Evolutionary conservation across 2,113 vertebrate species (phyloP), one percentile per base, ranked within the genome.

Genomic region (Thunnus maccoyii): DNA sequence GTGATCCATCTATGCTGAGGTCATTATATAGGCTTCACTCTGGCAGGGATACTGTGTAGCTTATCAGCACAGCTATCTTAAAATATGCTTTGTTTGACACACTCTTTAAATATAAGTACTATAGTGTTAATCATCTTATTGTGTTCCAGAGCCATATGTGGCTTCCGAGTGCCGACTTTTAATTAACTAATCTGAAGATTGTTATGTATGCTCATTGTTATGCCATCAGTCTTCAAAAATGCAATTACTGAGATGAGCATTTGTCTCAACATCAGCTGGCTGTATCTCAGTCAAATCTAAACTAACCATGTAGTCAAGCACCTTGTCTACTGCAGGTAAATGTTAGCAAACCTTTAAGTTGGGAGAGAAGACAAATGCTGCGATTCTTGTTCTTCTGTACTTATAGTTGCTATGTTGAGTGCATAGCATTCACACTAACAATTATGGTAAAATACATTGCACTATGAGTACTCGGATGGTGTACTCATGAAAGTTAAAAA

Each of bases 161-260:
- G 44, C 44, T 32, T 58, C 10, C 17, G 3, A 58, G 30, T 32
- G 2, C 5, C 46, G 12, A 22, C 25, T 57, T 67, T 54, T 55
- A 57, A 72, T 58, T 57, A 72, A 51, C 55, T 46, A 30, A 25
- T 57, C 22, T 18, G 55, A 48, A 20, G 36, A 56, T 51, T 27
- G 68, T 27, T 44, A 55, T 46, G 44, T 44, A 36, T 46, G 15
- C 22, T 55, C 17, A n/a, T 48, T 46, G 20, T 71, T 58, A 17
- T 54, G 48, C 22, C 27, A 60, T 62, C 47, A 62, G 16, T n/a
- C 10, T 41, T 22, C 1, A 48, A 51, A 52, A 73, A 52, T 16
- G 3, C 22, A 48, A 15, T 48, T 66, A 57, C 36, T 17, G 41
- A 48, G 16, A 48, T 66, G 18, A 66, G 22, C 36, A 47, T 20